Evolutionary conservation across 2,113 vertebrate genomes (phyloP).

Genomic region (Macquaria ambigua): DNA sequence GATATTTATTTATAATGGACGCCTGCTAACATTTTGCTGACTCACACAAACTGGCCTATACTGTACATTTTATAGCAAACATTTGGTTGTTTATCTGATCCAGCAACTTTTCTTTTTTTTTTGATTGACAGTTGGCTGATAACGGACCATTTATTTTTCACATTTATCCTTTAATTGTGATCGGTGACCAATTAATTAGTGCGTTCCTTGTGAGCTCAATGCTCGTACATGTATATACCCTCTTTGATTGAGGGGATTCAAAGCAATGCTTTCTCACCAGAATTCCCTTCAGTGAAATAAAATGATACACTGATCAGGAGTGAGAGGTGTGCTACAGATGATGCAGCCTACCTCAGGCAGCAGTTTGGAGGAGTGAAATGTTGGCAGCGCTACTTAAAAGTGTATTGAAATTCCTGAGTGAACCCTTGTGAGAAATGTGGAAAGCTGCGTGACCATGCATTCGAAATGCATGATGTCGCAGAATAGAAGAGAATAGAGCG

Average conservation of each 20-base stretch:
- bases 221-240: too few species aligned
- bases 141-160: not conserved
- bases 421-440: constrained; percentile 16
- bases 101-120: not conserved
- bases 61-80: not conserved
- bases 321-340: constrained; percentile 11
- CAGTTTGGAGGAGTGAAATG: constrained; percentile 31
- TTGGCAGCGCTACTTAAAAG: constrained; percentile 37
- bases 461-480: not conserved
- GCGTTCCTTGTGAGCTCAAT: not conserved
- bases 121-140: not conserved
- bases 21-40: not conserved
- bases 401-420: constrained; percentile 28
- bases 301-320: constrained; percentile 13
- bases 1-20: not conserved
- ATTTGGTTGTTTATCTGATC: not conserved
- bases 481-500: constrained; percentile 2
- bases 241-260: constrained; percentile 12
- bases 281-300: not conserved
- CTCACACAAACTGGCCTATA: not conserved
- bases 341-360: constrained; percentile 35
- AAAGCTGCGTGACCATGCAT: constrained; percentile 12
- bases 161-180: not conserved
- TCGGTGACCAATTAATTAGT: not conserved
- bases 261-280: not conserved